Evolutionary conservation across 1,140 invertebrate genomes (phyloP).

Genomic region (Hirudo medicinalis): DNA sequence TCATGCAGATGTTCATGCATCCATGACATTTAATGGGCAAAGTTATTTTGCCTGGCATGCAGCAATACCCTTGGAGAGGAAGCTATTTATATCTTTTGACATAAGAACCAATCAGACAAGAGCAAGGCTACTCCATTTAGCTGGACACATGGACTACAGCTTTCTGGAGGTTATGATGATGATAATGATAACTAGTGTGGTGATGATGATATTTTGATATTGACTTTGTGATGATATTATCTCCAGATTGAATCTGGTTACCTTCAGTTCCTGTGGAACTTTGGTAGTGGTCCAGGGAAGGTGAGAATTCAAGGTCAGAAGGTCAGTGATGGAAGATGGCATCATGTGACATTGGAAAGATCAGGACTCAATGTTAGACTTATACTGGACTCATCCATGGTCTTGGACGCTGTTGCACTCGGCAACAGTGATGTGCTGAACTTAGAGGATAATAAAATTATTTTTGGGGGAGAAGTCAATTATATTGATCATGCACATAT

Average conservation of each 20-base stretch:
- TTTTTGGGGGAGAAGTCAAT: conserved; percentile 66
- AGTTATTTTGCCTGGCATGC: conserved; percentile 70
- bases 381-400: conserved; percentile 34
- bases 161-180: conserved; percentile 57
- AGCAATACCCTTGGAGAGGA: conserved; percentile 56
- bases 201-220: too few relatives aligned
- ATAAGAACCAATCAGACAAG: conserved; percentile 68
- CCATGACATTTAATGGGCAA: conserved; percentile 67
- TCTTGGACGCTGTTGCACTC: conserved; percentile 62
- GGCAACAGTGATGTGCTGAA: conserved; percentile 71
- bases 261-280: conserved; percentile 73
- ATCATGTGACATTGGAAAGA: conserved; percentile 66
- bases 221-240: too few relatives aligned
- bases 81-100: conserved; percentile 61
- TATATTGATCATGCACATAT: conserved; percentile 51
- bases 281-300: conserved; percentile 74
- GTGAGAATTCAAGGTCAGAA: conserved; percentile 58
- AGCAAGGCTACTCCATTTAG: conserved; percentile 70
- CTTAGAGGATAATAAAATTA: conserved; percentile 64
- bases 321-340: conserved; percentile 78
- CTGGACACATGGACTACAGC: conserved; percentile 74
- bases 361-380: conserved; percentile 50
- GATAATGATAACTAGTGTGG: too few relatives aligned
- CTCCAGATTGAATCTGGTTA: conserved; percentile 57
- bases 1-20: conserved; percentile 38